Base-by-base conservation (phyloP, 1,140 invertebrate genomes). In the Belonocnema kinseyi region DNA sequence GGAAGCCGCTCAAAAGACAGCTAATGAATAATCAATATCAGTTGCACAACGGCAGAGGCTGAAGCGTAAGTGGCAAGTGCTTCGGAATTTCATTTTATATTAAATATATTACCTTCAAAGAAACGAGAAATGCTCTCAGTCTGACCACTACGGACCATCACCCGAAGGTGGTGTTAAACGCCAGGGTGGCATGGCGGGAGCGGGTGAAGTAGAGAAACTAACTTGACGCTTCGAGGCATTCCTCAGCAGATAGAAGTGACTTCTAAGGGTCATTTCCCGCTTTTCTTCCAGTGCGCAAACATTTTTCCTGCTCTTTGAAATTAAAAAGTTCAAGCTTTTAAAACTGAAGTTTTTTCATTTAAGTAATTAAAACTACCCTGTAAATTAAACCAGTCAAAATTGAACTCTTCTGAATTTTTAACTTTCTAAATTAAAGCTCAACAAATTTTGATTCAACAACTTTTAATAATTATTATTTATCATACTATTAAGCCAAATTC, bases 61-160 rank as follows among this genome's bases (percentile, higher is more conserved):
- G 8, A 40, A 40, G 26, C 73, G 77, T 79, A 82, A 82, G 80
- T 82, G 80, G 75, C 72, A 75, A 76, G 80, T 82, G 73, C 75
- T 56, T 74, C 75, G 77, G 74, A 82, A 82, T 82, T 82, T 82
- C 80, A 77, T 82, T 82, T 82, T n/a, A n/a, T n/a, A n/a, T n/a
- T n/a, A n/a, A n/a, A n/a, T 75, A 75, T 72, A 75, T 79, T 76
- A 66, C 80, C 77, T 74, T 82, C 80, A 79, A 82, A 82, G 80
- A 82, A 79, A 79, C 71, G 70, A 79, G 80, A 77, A 79, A 79
- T 71, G 73, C 50, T 77, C 71, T 70, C 50, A 81, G 80, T 78
- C 53, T 58, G 72, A 75, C n/a, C 77, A 17, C 61, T 78, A 81
- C 77, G 73, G 80, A 76, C 40, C 77, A 72, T 77, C 74, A 77